Base-by-base conservation (phyloP, 2,797 vertebrate species). In the Heliangelus exortis region DNA sequence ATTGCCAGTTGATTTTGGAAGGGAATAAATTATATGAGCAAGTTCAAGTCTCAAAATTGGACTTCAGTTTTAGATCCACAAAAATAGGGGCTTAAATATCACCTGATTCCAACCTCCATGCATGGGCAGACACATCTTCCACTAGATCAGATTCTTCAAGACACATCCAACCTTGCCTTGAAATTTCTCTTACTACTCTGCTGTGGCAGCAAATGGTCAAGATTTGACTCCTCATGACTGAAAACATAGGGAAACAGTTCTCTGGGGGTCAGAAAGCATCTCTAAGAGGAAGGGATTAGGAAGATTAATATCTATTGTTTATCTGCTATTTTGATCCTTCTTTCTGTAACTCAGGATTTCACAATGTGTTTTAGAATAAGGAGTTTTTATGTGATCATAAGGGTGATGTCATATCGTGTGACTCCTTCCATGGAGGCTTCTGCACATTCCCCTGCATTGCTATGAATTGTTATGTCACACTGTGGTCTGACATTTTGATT, bases 401-500 rank as follows among this genome's bases (percentile, higher is more conserved):
- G 23, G 47, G 45, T 47, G 54, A 71, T 62, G 90, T 84, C 45
- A n/a, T n/a, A 23, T 36, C 12, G 7, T 54, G 22, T 0, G 0
- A 8, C 22, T 89, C n/a, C 29, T 84, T 90, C 41, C 34, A 13
- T 9, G 33, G 57, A 62, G 31, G 33, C 26, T 78, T 90, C 43
- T 72, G 47, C 62, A 31, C 8, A 26, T 61, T 53, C 53, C 34
- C 92, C 29, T 91, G 39, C 12, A 9, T 51, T 90, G n/a, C 28
- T 68, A 22, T 29, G 28, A 62, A 87, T 54, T 93, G 36, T 57
- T 73, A 54, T 91, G 61, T 85, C 66, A 75, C 59, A 74, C 41
- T 12, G 4, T 63, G 72, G 36, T 82, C 72, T 87, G 75, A 68
- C 58, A 77, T 95, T 92, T 92, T 95, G 73, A 92, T 81, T 47